Conservation (phyloP, 1,140 invertebrate species). For the Zaprionus camerounensis region DNA sequence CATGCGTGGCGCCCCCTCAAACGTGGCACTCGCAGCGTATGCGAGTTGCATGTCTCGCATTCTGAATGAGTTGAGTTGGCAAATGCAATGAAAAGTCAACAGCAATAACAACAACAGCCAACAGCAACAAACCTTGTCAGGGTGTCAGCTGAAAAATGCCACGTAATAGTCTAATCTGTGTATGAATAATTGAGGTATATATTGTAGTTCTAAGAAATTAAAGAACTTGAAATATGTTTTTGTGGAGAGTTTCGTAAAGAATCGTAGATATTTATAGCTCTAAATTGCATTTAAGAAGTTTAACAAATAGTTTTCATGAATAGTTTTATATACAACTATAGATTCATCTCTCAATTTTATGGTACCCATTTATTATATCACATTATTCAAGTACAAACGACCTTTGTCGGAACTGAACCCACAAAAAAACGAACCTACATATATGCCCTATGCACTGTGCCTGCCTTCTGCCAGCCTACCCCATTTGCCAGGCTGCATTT, state of each 20-base stretch:
- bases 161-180: neutral
- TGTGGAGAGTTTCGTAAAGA: too few species aligned
- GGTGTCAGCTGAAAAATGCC: slow-evolving; percentile 4
- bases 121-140: neutral
- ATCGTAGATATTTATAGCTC: too few species aligned
- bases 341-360: too few species aligned
- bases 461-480: neutral
- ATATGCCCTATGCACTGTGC: neutral
- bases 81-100: slow-evolving; percentile 2
- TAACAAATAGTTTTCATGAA: too few species aligned
- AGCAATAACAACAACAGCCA: neutral
- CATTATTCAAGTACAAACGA: neutral
- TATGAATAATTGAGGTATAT: neutral
- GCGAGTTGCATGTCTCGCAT: slow-evolving; percentile 37
- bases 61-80: slow-evolving; percentile 26
- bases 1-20: slow-evolving; percentile 54
- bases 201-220: neutral
- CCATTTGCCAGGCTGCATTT: neutral
- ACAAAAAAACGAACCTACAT: neutral
- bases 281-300: too few species aligned
- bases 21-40: neutral
- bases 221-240: neutral
- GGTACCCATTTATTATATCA: neutral
- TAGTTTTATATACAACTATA: too few species aligned
- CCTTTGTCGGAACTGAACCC: too few species aligned